These are phyloP conservation scores for Australoheros scitulus DNA, from an alignment of 2,113 vertebrate genomes.

Conservation along the genomic window DNA sequence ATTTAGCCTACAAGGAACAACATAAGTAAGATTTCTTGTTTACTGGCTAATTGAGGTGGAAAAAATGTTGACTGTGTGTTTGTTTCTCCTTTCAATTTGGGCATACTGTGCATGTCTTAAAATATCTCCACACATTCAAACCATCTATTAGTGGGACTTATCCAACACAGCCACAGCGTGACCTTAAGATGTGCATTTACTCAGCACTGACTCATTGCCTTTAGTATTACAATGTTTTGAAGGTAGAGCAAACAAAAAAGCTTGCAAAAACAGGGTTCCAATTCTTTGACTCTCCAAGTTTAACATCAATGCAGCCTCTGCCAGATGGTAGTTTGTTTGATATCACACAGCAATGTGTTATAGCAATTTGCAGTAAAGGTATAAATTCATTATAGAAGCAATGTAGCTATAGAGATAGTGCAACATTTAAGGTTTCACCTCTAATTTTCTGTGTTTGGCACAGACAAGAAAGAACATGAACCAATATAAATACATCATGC, in stretches of 20 bases:
- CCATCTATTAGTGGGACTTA: slow-evolving; percentile 24
- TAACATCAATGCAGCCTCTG: neutral
- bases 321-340: neutral
- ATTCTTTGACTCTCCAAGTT: neutral
- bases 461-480: neutral
- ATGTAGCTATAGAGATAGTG: neutral
- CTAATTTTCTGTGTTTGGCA: too few species aligned
- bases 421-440: neutral
- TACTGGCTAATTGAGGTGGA: slow-evolving; percentile 22
- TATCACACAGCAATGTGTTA: neutral
- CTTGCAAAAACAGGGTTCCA: slow-evolving; percentile 7
- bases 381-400: neutral
- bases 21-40: slow-evolving; percentile 40
- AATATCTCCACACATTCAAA: slow-evolving; percentile 23
- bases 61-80: slow-evolving; percentile 32
- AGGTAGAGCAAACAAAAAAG: neutral
- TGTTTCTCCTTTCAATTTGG: slow-evolving; percentile 25
- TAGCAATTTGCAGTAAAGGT: neutral
- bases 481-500: neutral
- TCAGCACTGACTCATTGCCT: slow-evolving; percentile 17
- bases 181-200: slow-evolving; percentile 30
- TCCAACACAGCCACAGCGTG: neutral
- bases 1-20: slow-evolving; percentile 52
- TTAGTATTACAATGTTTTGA: neutral
- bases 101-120: neutral